Percentiles rank a stretch among this genome's conserved stretches.
phyloP scores from a whole-genome alignment of 2,113 vertebrate species.

The Geococcyx californianus region DNA sequence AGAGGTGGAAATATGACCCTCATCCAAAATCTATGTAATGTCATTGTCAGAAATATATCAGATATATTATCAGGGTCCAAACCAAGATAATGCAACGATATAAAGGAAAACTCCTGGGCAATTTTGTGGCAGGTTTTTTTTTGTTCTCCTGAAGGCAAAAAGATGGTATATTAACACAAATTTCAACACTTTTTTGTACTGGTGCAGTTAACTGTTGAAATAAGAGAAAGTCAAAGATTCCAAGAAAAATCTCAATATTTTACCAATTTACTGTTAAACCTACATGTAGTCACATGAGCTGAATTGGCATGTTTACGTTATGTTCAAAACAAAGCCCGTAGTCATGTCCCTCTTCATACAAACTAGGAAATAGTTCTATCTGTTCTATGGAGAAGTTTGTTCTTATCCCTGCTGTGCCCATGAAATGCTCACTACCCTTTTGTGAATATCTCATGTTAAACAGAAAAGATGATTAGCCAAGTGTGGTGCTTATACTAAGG shows the following conservation, averaged over 20 bases:
- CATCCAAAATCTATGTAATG: neutral
- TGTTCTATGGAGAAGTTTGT: neutral
- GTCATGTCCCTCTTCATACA: neutral
- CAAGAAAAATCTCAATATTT: neutral
- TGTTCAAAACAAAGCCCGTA: neutral
- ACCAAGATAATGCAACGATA: neutral
- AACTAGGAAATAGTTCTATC: neutral
- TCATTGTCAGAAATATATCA: neutral
- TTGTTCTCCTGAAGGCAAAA: neutral
- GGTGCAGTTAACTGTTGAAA: neutral
- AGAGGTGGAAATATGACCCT: neutral
- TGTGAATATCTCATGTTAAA: neutral
- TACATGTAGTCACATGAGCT: neutral
- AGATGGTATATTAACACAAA: neutral
- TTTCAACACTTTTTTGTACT: neutral
- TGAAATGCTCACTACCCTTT: neutral
- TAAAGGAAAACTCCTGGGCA: neutral
- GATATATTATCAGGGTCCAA: neutral
- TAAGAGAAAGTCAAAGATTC: neutral
- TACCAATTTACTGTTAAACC: neutral
- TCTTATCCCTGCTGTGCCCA: neutral
- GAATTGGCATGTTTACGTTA: neutral
- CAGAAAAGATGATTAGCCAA: neutral
- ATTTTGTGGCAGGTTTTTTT: neutral
- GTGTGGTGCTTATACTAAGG: neutral